Conservation (phyloP, 2,888 invertebrate species). For the Eupelmus urozonus region DNA sequence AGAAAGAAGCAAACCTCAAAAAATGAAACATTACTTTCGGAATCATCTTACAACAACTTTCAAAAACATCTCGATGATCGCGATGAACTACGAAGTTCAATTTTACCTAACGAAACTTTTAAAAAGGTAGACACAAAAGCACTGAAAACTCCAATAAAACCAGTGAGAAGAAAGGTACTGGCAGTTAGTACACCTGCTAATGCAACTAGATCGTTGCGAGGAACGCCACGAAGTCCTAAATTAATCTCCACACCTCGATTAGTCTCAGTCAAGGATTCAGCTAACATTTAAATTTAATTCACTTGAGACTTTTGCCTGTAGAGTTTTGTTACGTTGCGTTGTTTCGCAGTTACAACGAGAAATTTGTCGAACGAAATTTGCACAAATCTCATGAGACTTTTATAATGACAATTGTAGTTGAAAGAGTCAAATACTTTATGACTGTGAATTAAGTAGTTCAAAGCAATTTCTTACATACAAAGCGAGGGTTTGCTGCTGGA, state of each 20-base stretch:
- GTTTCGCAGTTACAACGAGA: conserved; percentile 3
- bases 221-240: conserved; percentile 52
- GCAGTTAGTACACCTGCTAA: conserved; percentile 60
- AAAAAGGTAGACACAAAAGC: conserved; percentile 60
- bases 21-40: conserved; percentile 53
- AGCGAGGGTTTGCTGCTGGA: conserved; percentile 33
- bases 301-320: neutral
- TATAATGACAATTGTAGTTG: conserved; percentile 3
- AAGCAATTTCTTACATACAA: conserved; percentile 15
- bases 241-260: conserved; percentile 44
- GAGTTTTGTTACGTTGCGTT: conserved; percentile 29
- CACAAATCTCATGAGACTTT: too few species aligned
- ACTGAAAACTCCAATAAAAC: conserved; percentile 71
- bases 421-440: conserved; percentile 32
- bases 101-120: conserved; percentile 74
- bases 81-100: conserved; percentile 80
- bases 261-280: conserved; percentile 42
- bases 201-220: conserved; percentile 43
- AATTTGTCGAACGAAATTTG: conserved; percentile 1
- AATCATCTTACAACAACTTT: conserved; percentile 72
- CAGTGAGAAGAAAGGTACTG: conserved; percentile 67
- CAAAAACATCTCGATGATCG: conserved; percentile 79
- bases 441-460: conserved; percentile 18
- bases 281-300: conserved; percentile 49
- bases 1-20: conserved; percentile 55